Conservation (phyloP, 2,113 vertebrate species). For the Hemiscyllium ocellatum region DNA sequence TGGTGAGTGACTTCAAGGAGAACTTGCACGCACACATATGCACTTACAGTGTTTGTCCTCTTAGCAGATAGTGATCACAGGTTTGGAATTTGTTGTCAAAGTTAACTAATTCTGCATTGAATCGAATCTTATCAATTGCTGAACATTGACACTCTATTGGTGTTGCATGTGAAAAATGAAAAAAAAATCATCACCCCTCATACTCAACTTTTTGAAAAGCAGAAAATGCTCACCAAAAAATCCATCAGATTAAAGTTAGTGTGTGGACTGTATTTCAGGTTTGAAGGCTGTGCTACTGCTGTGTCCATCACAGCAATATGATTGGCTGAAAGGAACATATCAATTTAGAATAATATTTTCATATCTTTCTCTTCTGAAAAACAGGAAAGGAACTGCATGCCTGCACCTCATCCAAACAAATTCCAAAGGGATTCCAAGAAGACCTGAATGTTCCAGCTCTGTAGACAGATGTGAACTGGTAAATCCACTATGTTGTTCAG, state of each 20-base stretch:
- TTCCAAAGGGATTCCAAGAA: constrained; percentile 8
- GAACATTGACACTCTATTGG: background rate
- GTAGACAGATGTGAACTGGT: background rate
- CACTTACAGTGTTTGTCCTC: background rate
- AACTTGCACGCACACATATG: background rate
- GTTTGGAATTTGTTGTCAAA: background rate
- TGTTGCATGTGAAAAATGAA: background rate
- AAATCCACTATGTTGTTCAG: background rate
- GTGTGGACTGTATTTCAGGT: background rate
- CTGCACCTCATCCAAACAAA: constrained; percentile 22
- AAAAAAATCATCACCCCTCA: background rate
- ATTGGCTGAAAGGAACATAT: background rate
- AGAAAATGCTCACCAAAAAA: background rate
- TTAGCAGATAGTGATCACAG: background rate
- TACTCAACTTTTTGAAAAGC: background rate
- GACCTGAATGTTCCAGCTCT: background rate
- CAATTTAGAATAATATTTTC: constrained; percentile 16
- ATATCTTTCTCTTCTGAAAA: background rate
- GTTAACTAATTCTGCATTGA: background rate
- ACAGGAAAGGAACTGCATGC: constrained; percentile 26
- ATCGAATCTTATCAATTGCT: background rate
- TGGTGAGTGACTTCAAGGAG: background rate
- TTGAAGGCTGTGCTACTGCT: background rate
- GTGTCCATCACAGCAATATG: background rate
- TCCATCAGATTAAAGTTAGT: background rate